These are phyloP conservation scores for Montipora foliosa DNA, from an alignment of 64 coral and sea anemone genomes.

Conservation along the genomic window DNA sequence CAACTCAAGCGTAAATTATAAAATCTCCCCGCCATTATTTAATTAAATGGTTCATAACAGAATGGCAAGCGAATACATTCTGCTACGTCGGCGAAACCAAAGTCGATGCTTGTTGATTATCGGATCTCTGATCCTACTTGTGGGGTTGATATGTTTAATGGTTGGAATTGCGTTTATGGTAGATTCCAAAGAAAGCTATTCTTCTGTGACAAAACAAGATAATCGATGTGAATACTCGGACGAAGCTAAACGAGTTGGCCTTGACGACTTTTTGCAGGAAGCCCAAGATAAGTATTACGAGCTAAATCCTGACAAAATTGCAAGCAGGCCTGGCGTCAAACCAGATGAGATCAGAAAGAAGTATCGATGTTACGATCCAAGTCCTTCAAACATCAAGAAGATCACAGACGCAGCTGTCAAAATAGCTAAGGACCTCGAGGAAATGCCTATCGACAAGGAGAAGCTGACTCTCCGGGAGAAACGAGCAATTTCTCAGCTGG, in stretches of 20 bases:
- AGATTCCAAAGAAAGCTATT: not conserved
- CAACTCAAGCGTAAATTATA: not conserved
- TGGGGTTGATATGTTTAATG: constrained; percentile 18
- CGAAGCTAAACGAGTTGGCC: constrained; percentile 65
- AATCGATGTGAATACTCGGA: constrained; percentile 58
- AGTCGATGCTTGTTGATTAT: not conserved
- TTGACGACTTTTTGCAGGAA: constrained; percentile 71
- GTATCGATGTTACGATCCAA: constrained; percentile 80
- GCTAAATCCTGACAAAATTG: constrained; percentile 74
- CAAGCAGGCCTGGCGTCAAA: constrained; percentile 63
- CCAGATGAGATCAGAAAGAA: constrained; percentile 36
- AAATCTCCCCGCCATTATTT: too few relatives aligned
- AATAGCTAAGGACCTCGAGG: constrained; percentile 45
- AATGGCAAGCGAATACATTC: not conserved
- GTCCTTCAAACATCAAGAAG: constrained; percentile 50
- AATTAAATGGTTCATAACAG: too few relatives aligned
- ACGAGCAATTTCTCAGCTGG: constrained; percentile 56
- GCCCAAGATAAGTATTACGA: constrained; percentile 79
- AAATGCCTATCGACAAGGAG: constrained; percentile 30
- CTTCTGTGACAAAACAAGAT: not conserved
- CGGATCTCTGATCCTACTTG: not conserved
- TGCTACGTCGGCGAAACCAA: not conserved
- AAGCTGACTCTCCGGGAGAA: constrained; percentile 76
- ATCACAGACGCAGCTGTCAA: constrained; percentile 50
- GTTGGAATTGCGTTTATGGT: constrained; percentile 49